phyloP scores from a whole-genome alignment of 1,140 invertebrate species.

The Kradibia gibbosae region DNA sequence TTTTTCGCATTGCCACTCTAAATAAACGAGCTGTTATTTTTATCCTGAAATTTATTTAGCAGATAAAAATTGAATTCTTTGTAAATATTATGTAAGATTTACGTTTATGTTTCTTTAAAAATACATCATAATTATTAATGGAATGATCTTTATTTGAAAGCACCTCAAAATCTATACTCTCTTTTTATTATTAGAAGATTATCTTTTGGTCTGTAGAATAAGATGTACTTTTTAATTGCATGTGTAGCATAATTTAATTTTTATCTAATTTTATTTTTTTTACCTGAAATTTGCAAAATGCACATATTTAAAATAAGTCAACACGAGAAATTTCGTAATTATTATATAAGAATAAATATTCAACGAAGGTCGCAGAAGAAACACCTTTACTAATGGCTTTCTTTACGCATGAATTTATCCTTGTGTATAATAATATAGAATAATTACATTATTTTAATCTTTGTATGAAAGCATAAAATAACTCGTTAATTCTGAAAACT shows the following conservation, averaged over 20 bases:
- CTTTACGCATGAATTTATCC: slow-evolving; percentile 18
- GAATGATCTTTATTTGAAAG: neutral
- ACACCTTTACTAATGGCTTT: slow-evolving; percentile 15
- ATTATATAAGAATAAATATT: neutral
- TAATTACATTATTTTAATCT: too few species aligned
- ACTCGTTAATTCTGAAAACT: neutral
- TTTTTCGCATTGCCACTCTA: neutral
- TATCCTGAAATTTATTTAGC: neutral
- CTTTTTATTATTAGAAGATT: neutral
- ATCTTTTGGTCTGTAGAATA: neutral
- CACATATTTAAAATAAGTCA: neutral
- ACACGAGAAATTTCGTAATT: neutral
- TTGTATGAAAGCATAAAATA: neutral
- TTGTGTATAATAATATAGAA: slow-evolving; percentile 10
- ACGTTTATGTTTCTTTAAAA: neutral
- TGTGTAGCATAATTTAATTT: too few species aligned
- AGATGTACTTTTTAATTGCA: neutral
- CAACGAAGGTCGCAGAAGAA: neutral
- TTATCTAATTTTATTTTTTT: too few species aligned
- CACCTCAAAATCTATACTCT: neutral
- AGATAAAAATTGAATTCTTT: neutral
- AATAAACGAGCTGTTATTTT: neutral
- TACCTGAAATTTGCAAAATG: too few species aligned
- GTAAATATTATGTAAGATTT: neutral
- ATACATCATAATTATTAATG: neutral